These are phyloP conservation scores for Chironomus riparius DNA, from an alignment of 2,888 invertebrate genomes.

Conservation along the genomic window DNA sequence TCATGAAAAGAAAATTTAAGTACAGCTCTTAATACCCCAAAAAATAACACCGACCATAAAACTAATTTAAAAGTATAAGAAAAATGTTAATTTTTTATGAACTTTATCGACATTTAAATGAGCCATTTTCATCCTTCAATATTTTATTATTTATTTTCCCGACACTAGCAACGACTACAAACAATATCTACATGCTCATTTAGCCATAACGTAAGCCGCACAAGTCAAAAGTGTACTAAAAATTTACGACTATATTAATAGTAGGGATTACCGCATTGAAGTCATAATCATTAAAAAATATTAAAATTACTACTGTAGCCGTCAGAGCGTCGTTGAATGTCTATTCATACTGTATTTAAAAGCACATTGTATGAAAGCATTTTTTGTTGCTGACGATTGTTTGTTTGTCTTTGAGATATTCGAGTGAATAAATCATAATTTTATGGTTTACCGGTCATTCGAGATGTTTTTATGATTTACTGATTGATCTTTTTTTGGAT, in stretches of 20 bases:
- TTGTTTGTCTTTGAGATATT: conserved; percentile 1
- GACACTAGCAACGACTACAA: not conserved
- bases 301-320: conserved; percentile 1
- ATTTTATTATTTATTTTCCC: not conserved
- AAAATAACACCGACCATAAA: not conserved
- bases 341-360: too few relatives aligned
- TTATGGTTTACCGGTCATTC: not conserved
- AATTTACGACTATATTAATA: conserved; percentile 23
- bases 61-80: not conserved
- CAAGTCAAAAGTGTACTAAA: not conserved
- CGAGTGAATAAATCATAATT: not conserved
- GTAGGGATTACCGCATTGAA: conserved; percentile 18
- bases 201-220: not conserved
- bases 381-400: not conserved
- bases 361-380: too few relatives aligned
- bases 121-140: not conserved
- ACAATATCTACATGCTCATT: not conserved
- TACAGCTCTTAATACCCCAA: too few relatives aligned
- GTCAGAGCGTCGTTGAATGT: not conserved
- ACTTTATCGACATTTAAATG: conserved; percentile 24
- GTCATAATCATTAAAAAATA: conserved; percentile 11
- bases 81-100: not conserved
- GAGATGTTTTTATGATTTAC: not conserved
- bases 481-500: too few relatives aligned
- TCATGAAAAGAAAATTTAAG: too few relatives aligned